phyloP scores from a whole-genome alignment of 2,113 vertebrate species.

The Corvus cornix region DNA sequence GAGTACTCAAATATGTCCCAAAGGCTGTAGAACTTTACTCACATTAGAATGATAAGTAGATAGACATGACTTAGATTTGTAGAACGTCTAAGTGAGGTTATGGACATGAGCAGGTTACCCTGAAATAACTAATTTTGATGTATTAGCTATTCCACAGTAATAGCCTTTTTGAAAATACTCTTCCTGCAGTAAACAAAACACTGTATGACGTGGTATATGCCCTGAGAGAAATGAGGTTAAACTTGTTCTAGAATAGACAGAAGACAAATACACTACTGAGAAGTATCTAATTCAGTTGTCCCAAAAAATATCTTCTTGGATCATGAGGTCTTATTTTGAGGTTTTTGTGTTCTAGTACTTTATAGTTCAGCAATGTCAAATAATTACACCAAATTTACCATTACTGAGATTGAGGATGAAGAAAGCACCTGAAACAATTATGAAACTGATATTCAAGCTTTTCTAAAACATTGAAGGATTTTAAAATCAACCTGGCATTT shows the following conservation, averaged over 20 bases:
- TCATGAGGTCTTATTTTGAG: background rate
- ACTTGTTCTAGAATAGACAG: background rate
- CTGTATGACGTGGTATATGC: fast-evolving
- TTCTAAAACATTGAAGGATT: background rate
- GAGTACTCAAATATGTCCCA: constrained; percentile 21
- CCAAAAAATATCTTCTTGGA: background rate
- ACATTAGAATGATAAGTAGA: background rate
- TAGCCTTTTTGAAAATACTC: background rate
- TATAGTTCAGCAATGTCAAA: background rate
- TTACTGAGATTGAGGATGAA: background rate
- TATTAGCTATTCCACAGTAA: background rate
- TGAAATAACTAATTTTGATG: background rate
- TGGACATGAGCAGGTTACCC: background rate
- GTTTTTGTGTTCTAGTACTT: background rate
- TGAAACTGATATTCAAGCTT: background rate
- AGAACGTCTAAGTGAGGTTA: background rate
- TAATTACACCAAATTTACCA: background rate
- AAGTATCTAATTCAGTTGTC: background rate
- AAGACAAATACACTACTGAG: background rate
- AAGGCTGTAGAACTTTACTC: background rate
- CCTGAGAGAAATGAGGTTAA: background rate
- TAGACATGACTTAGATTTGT: background rate
- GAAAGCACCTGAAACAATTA: background rate
- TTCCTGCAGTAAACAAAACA: background rate
- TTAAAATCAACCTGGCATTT: background rate